Conservation (phyloP, 2,888 invertebrate species). For the Neria commutata region DNA sequence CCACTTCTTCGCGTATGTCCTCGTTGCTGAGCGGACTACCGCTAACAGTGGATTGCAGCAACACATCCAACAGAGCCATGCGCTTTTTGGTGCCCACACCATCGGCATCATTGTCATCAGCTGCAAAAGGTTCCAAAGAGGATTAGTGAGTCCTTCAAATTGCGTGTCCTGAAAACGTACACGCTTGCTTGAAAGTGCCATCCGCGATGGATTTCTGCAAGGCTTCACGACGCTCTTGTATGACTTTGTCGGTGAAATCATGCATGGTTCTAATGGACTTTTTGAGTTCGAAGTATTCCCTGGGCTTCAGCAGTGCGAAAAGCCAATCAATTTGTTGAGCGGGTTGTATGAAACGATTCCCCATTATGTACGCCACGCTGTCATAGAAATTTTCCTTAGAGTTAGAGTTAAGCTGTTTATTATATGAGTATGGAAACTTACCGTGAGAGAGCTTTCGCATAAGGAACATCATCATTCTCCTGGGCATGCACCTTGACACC, state of each 20-base stretch:
- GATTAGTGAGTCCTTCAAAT: no score
- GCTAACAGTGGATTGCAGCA: constrained; percentile 68
- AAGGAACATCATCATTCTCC: constrained; percentile 68
- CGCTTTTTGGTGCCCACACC: constrained; percentile 67
- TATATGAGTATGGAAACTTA: constrained; percentile 45
- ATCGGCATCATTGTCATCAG: constrained; percentile 21
- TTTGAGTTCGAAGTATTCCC: constrained; percentile 20
- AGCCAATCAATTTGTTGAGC: constrained; percentile 39
- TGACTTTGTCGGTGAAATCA: constrained; percentile 35
- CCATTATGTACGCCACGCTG: constrained; percentile 41
- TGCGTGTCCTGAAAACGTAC: background rate
- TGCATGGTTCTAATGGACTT: constrained; percentile 30
- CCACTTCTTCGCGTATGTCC: constrained; percentile 72
- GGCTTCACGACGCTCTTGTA: constrained; percentile 36
- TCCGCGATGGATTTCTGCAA: constrained; percentile 29
- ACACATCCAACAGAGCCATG: constrained; percentile 71
- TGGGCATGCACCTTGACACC: constrained; percentile 63
- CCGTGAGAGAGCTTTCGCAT: constrained; percentile 72
- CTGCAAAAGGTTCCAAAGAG: no score
- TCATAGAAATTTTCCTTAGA: constrained; percentile 10
- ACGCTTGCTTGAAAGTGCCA: constrained; percentile 12
- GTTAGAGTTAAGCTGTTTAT: no score
- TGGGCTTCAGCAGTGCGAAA: constrained; percentile 32
- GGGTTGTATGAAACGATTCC: constrained; percentile 41
- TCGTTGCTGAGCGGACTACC: constrained; percentile 66